phyloP scores from a whole-genome alignment of 2,113 vertebrate genomes.

The Amia ocellicauda region DNA sequence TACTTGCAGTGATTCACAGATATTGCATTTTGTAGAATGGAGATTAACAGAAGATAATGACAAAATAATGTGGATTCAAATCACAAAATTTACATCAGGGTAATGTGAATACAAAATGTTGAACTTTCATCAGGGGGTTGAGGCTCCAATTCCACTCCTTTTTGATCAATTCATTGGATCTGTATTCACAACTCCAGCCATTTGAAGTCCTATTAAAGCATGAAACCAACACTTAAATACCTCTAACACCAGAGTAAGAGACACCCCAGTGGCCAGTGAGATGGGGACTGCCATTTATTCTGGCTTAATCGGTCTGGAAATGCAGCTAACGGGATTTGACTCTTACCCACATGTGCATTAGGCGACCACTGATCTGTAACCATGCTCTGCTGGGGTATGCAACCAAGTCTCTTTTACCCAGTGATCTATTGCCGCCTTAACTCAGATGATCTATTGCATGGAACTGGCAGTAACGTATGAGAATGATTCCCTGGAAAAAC shows the following conservation, averaged over 20 bases:
- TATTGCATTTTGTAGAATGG: no score
- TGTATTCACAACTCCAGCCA: no score
- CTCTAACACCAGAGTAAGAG: slow-evolving; percentile 13
- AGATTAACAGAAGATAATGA: no score
- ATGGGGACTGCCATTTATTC: slow-evolving; percentile 50
- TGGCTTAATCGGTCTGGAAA: slow-evolving; percentile 39
- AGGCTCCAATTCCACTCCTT: no score
- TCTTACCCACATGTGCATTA: slow-evolving; percentile 68
- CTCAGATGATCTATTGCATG: slow-evolving; percentile 67
- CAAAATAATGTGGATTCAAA: no score
- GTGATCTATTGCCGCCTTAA: slow-evolving; percentile 73
- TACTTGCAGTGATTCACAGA: no score
- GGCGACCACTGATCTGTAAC: slow-evolving; percentile 70
- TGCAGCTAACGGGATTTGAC: slow-evolving; percentile 59
- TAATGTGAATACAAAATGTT: no score
- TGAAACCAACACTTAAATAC: slow-evolving; percentile 10
- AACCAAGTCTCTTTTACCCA: slow-evolving; percentile 66
- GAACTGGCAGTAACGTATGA: slow-evolving; percentile 81
- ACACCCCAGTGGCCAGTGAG: slow-evolving; percentile 21
- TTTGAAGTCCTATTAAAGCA: slow-evolving; percentile 5
- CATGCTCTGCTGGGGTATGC: slow-evolving; percentile 57
- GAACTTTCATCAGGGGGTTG: no score
- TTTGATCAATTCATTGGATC: no score
- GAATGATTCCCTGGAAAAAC: slow-evolving; percentile 75
- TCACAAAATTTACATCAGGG: no score